phyloP scores from a whole-genome alignment of 2,888 invertebrate species.

The Fissipunctia ypsillon region DNA sequence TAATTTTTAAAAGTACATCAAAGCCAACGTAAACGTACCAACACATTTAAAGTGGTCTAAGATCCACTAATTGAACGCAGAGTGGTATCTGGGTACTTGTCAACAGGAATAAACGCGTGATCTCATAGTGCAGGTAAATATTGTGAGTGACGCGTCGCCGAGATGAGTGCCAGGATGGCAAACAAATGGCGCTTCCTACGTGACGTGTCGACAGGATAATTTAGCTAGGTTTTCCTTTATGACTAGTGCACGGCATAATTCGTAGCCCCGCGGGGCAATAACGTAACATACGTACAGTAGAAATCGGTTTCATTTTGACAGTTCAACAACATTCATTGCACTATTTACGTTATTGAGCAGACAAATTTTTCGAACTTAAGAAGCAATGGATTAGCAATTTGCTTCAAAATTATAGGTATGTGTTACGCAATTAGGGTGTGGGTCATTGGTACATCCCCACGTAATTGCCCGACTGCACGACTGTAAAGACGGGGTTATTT shows the following conservation, averaged over 20 bases:
- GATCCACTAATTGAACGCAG: constrained; percentile 3
- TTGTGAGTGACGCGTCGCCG: constrained; percentile 20
- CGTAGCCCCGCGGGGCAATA: no score
- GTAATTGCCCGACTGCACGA: background rate
- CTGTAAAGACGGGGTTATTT: background rate
- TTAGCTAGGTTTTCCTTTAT: background rate
- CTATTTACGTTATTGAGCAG: no score
- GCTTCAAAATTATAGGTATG: no score
- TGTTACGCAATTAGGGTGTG: no score
- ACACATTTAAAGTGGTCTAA: background rate
- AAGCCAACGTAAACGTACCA: background rate
- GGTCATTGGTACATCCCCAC: background rate
- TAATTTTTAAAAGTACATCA: no score
- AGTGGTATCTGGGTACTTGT: background rate
- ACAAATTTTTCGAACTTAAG: no score
- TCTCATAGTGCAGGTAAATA: constrained; percentile 33
- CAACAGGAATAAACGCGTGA: constrained; percentile 22
- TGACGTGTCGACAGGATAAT: background rate
- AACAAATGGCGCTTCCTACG: constrained; percentile 15
- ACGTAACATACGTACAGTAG: no score
- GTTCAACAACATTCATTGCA: no score
- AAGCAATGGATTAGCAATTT: no score
- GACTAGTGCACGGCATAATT: background rate
- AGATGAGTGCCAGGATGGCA: background rate
- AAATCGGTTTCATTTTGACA: no score